Evolutionary conservation across 2,888 invertebrate species (phyloP), one percentile per base, ranked within the genome.

Genomic region (Zaprionus lineosus): DNA sequence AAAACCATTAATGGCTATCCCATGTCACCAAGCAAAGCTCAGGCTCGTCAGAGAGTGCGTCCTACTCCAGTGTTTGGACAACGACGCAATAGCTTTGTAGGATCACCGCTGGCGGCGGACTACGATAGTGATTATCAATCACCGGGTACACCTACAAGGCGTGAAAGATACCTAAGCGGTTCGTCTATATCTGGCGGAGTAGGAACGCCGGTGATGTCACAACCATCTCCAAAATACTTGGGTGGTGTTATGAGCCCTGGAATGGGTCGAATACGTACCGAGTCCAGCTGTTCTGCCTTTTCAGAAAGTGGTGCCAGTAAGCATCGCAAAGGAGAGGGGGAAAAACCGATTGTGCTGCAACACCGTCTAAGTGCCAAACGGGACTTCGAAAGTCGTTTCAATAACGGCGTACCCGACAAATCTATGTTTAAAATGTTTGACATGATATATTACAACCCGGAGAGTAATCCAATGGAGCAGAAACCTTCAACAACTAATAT

Each of bases 381-480:
- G 2, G 88, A 88, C 36, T 88, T 83, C 33, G 87, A 88, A 40
- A 81, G 83, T 4, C 85, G 89, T 1, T 87, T 87, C 3, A 68
- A 69, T 3, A 87, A 87, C 37, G 87, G 86, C 2, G 73, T 86
- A 3, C 93, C 93, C 0, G 94, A 94, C 70, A 93, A 94, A 52
- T 92, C 93, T 0, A 91, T 91, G 66, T 92, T 98, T 70, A 97
- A 95, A 36, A 97, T 98, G 97, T 94, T 95, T 74, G 97, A 98
- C 90, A 92, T 97, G 46, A 96, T 98, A 83, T 96, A 95, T 90
- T 97, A 96, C 90, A 98, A 98, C 91, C 97, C 97, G 2, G 89
- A 91, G 1, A 91, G 92, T 7, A 95, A 95, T 90, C 95, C 95
- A 2, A 95, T 96, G 92, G 91, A 92, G 91, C 88, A 84, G 37